Percentiles rank a stretch among this genome's conserved stretches.
These are phyloP conservation scores for Megalops cyprinoides DNA, from an alignment of 2,797 vertebrate species.

Conservation along the genomic window DNA sequence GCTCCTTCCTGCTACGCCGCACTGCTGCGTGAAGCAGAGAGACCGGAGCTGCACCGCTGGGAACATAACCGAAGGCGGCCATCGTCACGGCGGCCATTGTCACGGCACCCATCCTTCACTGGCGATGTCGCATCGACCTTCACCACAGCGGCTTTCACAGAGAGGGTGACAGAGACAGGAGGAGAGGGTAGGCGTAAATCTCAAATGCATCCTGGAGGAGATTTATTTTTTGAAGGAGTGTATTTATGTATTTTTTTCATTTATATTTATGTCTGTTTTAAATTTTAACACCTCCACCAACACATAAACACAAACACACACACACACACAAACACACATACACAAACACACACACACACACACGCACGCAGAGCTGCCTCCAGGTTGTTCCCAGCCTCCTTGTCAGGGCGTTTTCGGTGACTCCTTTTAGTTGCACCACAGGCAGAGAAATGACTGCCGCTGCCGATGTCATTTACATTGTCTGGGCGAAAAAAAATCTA, in stretches of 20 bases:
- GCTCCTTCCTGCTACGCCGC: neutral
- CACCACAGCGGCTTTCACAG: neutral
- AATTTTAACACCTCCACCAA: neutral
- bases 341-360: neutral
- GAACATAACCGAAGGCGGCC: neutral
- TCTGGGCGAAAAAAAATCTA: conserved; percentile 77
- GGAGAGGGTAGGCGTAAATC: neutral
- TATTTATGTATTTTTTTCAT: neutral
- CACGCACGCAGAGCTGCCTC: neutral
- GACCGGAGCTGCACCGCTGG: neutral
- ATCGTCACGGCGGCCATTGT: neutral
- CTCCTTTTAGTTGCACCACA: conserved; percentile 83
- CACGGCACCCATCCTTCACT: too few species aligned
- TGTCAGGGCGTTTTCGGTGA: conserved; percentile 30
- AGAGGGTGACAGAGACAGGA: neutral
- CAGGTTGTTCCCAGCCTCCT: neutral
- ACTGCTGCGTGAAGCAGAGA: neutral
- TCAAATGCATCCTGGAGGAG: neutral
- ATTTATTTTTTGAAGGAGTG: neutral
- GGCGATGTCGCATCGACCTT: neutral
- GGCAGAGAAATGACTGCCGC: conserved; percentile 83
- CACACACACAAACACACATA: neutral
- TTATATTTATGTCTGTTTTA: too few species aligned
- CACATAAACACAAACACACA: neutral
- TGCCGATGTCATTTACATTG: conserved; percentile 88